phyloP scores from a whole-genome alignment of 2,113 vertebrate genomes.

The Tringa solitaria region DNA sequence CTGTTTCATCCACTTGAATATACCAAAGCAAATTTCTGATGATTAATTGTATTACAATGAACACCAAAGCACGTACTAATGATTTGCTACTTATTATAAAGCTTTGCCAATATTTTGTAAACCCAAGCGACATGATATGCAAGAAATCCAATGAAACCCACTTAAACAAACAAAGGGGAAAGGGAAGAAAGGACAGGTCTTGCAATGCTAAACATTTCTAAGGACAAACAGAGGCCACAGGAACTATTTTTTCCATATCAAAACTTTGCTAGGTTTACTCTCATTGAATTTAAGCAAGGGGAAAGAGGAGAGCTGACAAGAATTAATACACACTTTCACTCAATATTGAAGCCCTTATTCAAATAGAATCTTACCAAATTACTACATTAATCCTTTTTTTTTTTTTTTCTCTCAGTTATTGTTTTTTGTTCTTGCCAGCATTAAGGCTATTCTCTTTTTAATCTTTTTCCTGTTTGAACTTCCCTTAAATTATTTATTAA shows the following conservation, averaged over 20 bases:
- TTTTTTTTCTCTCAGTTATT: not conserved
- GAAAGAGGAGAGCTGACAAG: not conserved
- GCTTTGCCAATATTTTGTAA: constrained; percentile 75
- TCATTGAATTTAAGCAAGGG: not conserved
- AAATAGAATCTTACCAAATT: not conserved
- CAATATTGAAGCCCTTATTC: not conserved
- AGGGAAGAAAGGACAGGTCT: constrained; percentile 28
- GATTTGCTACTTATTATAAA: constrained; percentile 80
- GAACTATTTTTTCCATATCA: not conserved
- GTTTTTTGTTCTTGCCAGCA: not conserved
- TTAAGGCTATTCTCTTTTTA: not conserved
- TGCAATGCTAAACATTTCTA: constrained; percentile 17
- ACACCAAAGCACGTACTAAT: constrained; percentile 74
- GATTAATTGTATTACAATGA: constrained; percentile 75
- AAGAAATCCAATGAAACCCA: constrained; percentile 72
- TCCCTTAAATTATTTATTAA: not conserved
- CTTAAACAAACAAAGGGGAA: constrained; percentile 65
- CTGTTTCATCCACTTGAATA: constrained; percentile 68
- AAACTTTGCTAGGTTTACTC: constrained; percentile 26
- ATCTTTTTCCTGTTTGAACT: not conserved
- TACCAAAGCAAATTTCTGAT: constrained; percentile 72
- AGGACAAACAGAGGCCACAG: constrained; percentile 50
- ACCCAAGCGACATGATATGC: constrained; percentile 58
- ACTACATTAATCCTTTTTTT: not conserved
- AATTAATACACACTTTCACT: not conserved